phyloP scores from a whole-genome alignment of 2,113 vertebrate species.

The Tiliqua scincoides region DNA sequence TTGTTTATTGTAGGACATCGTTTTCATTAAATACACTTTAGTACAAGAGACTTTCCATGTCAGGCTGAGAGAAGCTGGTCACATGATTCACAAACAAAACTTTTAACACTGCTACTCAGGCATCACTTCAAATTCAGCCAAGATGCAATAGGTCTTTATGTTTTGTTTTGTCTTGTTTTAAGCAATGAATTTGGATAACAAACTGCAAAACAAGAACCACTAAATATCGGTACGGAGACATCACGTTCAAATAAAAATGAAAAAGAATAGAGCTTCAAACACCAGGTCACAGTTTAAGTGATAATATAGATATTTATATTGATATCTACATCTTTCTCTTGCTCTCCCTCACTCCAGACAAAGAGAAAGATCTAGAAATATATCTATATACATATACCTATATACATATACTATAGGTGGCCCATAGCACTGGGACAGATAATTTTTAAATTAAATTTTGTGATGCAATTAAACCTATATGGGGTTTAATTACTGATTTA shows the following conservation, averaged over 20 bases:
- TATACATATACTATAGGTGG: constrained; percentile 67
- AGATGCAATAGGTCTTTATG: constrained; percentile 79
- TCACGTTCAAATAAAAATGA: constrained; percentile 75
- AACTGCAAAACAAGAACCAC: constrained; percentile 78
- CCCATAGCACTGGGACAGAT: constrained; percentile 66
- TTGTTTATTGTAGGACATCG: constrained; percentile 89
- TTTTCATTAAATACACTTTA: constrained; percentile 97
- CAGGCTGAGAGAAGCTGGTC: constrained; percentile 90
- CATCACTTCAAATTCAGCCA: constrained; percentile 93
- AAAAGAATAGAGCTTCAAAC: constrained; percentile 80
- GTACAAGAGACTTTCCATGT: constrained; percentile 91
- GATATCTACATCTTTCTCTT: constrained; percentile 63
- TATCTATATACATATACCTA: constrained; percentile 57
- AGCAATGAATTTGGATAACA: constrained; percentile 77
- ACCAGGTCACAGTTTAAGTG: constrained; percentile 87
- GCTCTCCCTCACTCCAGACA: constrained; percentile 26
- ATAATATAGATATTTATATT: constrained; percentile 65
- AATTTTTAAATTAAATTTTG: constrained; percentile 69
- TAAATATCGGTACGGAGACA: constrained; percentile 75
- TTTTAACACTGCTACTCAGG: constrained; percentile 88
- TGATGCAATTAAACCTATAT: constrained; percentile 69
- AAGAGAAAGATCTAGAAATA: constrained; percentile 66
- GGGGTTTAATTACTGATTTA: constrained; percentile 72
- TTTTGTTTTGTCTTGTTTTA: constrained; percentile 53
- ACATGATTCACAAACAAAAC: constrained; percentile 94